phyloP scores from a whole-genome alignment of 2,888 invertebrate genomes.

The Phyllotreta cruciferae region DNA sequence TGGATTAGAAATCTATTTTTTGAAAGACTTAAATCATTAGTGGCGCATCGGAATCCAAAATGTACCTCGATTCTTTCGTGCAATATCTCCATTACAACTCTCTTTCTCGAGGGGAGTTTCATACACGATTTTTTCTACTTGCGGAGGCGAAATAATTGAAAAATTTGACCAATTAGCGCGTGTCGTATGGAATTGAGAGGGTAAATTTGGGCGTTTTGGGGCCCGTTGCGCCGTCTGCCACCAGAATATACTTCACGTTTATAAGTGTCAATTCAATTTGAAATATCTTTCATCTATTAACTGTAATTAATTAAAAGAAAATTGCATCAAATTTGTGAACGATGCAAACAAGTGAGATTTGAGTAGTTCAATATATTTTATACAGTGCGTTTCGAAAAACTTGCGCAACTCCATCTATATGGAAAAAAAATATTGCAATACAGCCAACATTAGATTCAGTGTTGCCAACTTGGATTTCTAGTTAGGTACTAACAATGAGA shows the following conservation, averaged over 20 bases:
- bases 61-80: background rate
- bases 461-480: no score
- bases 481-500: no score
- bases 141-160: no score
- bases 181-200: no score
- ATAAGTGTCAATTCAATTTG: constrained; percentile 58
- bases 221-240: constrained; percentile 43
- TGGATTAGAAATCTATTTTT: constrained; percentile 31
- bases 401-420: constrained; percentile 25
- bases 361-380: constrained; percentile 59
- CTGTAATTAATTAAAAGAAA: constrained; percentile 44
- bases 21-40: constrained; percentile 26
- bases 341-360: constrained; percentile 65
- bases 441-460: no score
- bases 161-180: no score
- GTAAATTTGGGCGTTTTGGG: constrained; percentile 8
- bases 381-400: constrained; percentile 36
- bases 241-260: constrained; percentile 50
- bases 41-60: constrained; percentile 20
- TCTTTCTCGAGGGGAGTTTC: no score
- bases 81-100: no score
- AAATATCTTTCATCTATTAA: constrained; percentile 50
- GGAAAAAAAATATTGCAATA: constrained; percentile 16
- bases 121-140: no score
- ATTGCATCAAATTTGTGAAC: constrained; percentile 59